Evolutionary conservation across 2,113 vertebrate genomes (phyloP), one percentile per base, ranked within the genome.

Genomic region (Geococcyx californianus): DNA sequence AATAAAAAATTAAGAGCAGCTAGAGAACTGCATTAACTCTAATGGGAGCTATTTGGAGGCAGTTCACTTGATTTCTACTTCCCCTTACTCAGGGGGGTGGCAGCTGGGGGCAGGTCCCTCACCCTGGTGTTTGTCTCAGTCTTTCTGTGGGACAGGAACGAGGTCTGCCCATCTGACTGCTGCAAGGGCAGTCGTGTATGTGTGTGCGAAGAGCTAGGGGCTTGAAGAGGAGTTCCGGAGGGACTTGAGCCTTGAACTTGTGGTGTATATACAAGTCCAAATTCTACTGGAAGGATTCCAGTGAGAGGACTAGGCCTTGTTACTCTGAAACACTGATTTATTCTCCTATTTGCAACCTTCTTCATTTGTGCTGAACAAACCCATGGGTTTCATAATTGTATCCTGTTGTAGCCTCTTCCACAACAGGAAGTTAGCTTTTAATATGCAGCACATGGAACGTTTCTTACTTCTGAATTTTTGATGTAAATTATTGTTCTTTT

Each of bases 141-240:
- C 7, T 9, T 11, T 29, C 13, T 6, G 20, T 0, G 3, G 36
- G 59, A 5, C 9, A 60, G 34, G 17, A 44, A 36, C 3, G 24
- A 52, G 40, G 24, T 16, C 36, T 58, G 18, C n/a, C 34, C 45
- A 16, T 4, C 14, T 40, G 40, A 23, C 31, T 59, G 62, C 62
- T 76, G n/a, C 42, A 54, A 66, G 63, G 0, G 1, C 11, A 25
- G 21, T 20, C 68, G n/a, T 3, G 6, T 8, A 14, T 7, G 13
- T 12, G 9, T 3, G 5, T 1, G 8, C 26, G 21, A 18, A 28
- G 40, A 67, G 15, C 9, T 23, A 36, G 5, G 14, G 0, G 0
- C n/a, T 74, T 47, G 21, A 44, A 14, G 17, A 33, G 26, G 7
- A 38, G 19, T 8, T 66, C 52, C 59, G 64, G 13, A 78, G 24